Conservation (phyloP, 1,140 invertebrate species). For the Matsumurasca onukii region DNA sequence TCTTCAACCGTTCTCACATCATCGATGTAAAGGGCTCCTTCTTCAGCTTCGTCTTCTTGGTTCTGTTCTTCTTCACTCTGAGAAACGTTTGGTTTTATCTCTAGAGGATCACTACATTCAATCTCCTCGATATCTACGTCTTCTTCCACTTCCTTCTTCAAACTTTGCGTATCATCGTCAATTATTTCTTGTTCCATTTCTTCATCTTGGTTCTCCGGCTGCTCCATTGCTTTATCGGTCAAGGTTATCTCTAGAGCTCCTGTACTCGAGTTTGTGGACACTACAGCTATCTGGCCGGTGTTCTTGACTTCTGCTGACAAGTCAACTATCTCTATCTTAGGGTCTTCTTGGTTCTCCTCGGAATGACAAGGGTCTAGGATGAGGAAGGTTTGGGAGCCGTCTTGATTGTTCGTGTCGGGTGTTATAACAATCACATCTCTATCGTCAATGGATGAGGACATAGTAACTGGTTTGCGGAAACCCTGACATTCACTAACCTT, state of each 20-base stretch:
- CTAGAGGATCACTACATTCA: too few relatives aligned
- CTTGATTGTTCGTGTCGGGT: conserved; percentile 13
- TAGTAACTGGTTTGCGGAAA: neutral
- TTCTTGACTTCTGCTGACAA: conserved; percentile 6
- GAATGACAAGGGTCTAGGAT: conserved; percentile 12
- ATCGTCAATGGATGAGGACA: neutral
- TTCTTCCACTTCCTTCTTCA: conserved; percentile 4
- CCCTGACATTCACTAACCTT: neutral
- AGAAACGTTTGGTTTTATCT: too few relatives aligned
- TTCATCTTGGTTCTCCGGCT: neutral
- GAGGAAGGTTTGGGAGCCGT: conserved; percentile 2
- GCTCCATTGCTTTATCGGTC: neutral
- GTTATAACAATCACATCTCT: conserved; percentile 5
- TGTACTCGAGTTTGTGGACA: conserved; percentile 2
- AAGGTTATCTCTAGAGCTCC: conserved; percentile 5
- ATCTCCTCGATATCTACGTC: conserved; percentile 14
- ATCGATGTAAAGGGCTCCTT: conserved; percentile 8
- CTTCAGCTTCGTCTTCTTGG: conserved; percentile 12
- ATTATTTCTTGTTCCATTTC: neutral
- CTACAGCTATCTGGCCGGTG: conserved; percentile 1
- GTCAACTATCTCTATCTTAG: neutral
- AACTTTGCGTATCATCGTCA: neutral
- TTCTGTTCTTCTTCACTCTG: neutral
- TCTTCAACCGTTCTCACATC: too few relatives aligned
- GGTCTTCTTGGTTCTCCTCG: neutral